phyloP scores from a whole-genome alignment of 1,140 invertebrate genomes.

The Papilio machaon region DNA sequence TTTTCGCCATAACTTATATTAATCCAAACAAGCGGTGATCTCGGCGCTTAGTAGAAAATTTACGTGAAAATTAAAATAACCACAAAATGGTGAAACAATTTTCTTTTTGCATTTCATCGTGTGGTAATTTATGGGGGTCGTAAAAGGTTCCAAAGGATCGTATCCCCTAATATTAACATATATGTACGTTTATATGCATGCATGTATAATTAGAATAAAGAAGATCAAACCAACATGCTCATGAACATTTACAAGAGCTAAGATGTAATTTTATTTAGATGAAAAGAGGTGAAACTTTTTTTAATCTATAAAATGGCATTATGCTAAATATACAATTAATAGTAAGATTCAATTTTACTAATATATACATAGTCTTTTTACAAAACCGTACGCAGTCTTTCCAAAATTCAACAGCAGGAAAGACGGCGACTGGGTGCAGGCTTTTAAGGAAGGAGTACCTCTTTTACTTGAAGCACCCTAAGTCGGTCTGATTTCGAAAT shows the following conservation, averaged over 20 bases:
- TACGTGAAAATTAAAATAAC: background rate
- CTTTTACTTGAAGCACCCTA: background rate
- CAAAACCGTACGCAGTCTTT: background rate
- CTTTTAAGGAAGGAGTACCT: background rate
- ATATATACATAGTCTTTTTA: background rate
- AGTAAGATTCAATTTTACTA: background rate
- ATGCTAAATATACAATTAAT: no score
- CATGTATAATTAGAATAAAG: background rate
- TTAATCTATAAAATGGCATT: no score
- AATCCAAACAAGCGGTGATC: background rate
- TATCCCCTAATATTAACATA: background rate
- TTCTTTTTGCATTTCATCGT: constrained; percentile 23
- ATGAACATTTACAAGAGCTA: background rate
- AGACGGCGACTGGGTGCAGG: background rate
- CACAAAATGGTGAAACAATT: constrained; percentile 10
- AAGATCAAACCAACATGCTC: background rate
- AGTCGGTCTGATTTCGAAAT: background rate
- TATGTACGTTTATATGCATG: background rate
- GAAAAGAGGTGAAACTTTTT: no score
- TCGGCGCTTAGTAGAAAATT: background rate
- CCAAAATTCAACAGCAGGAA: background rate
- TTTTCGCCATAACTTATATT: background rate
- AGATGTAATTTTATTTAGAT: no score
- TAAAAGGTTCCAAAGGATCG: constrained; percentile 6
- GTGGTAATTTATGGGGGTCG: constrained; percentile 21